Evolutionary conservation across 2,888 invertebrate genomes (phyloP), one percentile per base, ranked within the genome.

Genomic region (Orthosia cruda): DNA sequence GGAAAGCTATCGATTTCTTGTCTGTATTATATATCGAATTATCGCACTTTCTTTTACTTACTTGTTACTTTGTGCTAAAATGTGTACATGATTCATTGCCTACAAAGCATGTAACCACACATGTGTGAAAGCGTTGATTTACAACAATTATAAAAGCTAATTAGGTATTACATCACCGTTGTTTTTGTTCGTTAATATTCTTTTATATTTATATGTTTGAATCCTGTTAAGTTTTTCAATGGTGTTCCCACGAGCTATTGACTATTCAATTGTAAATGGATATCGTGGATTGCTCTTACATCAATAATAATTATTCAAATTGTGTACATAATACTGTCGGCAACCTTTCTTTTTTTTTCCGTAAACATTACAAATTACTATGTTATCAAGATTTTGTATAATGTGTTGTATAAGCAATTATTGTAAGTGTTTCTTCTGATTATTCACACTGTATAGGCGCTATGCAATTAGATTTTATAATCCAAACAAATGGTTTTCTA

Each of bases 241-340:
- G 90, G 61, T 90, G 90, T 94, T 95, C 95, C 89, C 94, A 94
- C 94, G 91, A 86, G 68, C 85, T 92, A 91, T 93, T 93, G 91
- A 90, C 90, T 94, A 94, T 94, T 93, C 93, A 93, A 89, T 89
- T 91, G 90, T 92, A 86, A 88, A 90, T 89, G 72, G 58, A 52
- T 78, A 77, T 77, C 87, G 87, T 79, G 74, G 74, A 84, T 84
- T 89, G 86, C 85, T 88, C 88, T 90, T 92, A 90, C 91, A 91
- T 89, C 72, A 87, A 74, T 89, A 89, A 90, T 93, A 90, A 93
- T 94, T 94, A 94, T 94, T 94, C 90, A 92, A 94, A 95, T 93
- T 88, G 78, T 87, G 85, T 87, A 88, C 89, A 89, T 92, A 92
- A 92, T 90, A 86, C 79, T 89, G 88, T 87, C 85, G 81, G 86